Conservation (phyloP, 2,113 vertebrate species). For the Acinonyx jubatus region DNA sequence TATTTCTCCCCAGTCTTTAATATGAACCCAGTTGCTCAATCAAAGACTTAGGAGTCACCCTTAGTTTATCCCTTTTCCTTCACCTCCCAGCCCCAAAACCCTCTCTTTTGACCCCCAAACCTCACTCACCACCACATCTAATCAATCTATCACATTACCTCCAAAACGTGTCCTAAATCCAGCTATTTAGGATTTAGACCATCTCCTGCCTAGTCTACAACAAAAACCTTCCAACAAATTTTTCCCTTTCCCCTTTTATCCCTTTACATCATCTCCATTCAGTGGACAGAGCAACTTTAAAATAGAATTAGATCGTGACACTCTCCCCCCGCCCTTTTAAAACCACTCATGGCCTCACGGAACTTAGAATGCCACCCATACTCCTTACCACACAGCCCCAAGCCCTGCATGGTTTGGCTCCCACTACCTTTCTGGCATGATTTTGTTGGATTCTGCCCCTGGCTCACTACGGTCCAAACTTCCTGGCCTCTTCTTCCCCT, state of each 20-base stretch:
- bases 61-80: not conserved
- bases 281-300: not conserved
- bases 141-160: not conserved
- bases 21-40: not conserved
- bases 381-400: not conserved
- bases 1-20: not conserved
- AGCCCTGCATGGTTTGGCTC: not conserved
- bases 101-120: not conserved
- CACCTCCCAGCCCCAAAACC: not conserved
- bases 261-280: not conserved
- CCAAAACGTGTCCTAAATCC: not conserved
- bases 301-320: not conserved
- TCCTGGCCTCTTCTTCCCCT: not conserved
- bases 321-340: not conserved
- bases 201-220: not conserved
- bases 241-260: not conserved
- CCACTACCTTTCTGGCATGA: not conserved
- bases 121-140: not conserved
- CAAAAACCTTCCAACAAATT: not conserved
- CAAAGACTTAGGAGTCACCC: not conserved
- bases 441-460: not conserved
- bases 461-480: not conserved
- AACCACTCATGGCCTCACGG: not conserved
- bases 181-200: not conserved
- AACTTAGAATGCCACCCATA: not conserved